These are phyloP conservation scores for Ceratothoa steindachneri DNA, from an alignment of 2,888 invertebrate genomes.

Conservation along the genomic window DNA sequence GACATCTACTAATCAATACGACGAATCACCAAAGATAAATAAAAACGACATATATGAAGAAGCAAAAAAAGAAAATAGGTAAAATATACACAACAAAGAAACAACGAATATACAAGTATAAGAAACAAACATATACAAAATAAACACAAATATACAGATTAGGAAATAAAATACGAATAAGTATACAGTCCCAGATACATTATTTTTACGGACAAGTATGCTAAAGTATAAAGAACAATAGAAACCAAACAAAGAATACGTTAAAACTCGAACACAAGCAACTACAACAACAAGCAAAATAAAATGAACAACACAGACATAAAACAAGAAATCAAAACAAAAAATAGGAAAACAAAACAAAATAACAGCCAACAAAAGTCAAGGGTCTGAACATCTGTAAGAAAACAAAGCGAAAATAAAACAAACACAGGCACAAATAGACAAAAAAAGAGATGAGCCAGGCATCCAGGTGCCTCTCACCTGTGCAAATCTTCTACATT, in stretches of 20 bases:
- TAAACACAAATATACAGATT: too few species aligned
- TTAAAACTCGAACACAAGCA: background rate
- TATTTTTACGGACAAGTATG: too few species aligned
- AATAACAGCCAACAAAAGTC: background rate
- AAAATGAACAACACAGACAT: background rate
- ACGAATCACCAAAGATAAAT: too few species aligned
- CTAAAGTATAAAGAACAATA: background rate
- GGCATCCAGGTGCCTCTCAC: background rate
- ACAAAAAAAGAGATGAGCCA: background rate
- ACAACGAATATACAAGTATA: too few species aligned
- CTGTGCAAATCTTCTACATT: background rate
- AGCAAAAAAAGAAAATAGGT: too few species aligned
- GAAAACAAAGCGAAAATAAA: background rate
- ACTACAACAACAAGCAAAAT: background rate
- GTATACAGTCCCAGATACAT: too few species aligned
- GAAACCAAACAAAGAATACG: background rate
- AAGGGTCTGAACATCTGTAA: background rate
- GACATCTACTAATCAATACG: too few species aligned
- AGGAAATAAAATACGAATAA: too few species aligned
- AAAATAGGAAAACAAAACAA: background rate
- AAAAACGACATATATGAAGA: too few species aligned
- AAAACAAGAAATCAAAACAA: background rate
- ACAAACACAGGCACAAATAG: background rate
- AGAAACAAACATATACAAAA: too few species aligned
- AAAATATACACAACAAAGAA: too few species aligned